Evolutionary conservation across 2,888 invertebrate species (phyloP).

Genomic region (Hirtodrosophila confusa): DNA sequence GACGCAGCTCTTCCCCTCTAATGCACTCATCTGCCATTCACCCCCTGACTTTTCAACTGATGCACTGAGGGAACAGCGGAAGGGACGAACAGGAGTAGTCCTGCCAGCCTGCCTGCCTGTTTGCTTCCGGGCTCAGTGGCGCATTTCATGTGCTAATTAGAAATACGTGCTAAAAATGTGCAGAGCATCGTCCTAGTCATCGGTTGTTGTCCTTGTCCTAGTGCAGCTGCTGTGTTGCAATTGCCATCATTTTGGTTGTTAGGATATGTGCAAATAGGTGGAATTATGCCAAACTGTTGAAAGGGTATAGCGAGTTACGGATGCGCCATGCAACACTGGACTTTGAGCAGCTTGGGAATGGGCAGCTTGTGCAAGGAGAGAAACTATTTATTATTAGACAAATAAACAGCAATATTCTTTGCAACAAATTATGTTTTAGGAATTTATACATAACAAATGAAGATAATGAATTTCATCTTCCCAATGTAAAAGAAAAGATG

Average conservation of each 20-base stretch:
- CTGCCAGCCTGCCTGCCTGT: conserved; percentile 32
- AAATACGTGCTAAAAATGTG: conserved; percentile 72
- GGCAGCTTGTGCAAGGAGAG: no score
- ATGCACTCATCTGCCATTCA: conserved; percentile 12
- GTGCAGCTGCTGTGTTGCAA: conserved; percentile 18
- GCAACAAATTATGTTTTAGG: no score
- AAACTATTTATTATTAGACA: no score
- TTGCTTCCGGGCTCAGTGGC: conserved; percentile 49
- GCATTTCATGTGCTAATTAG: conserved; percentile 74
- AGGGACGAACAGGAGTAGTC: conserved; percentile 2
- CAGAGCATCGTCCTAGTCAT: conserved; percentile 29
- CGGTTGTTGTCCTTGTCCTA: conserved; percentile 37
- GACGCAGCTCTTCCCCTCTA: conserved; percentile 5
- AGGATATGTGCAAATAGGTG: conserved; percentile 33
- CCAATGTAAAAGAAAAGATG: no score
- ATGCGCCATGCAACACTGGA: conserved; percentile 4
- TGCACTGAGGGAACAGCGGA: not conserved
- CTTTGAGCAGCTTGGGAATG: no score
- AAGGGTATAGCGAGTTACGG: conserved; percentile 5
- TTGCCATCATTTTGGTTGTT: conserved; percentile 20
- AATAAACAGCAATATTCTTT: no score
- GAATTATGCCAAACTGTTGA: conserved; percentile 8
- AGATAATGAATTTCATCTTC: no score
- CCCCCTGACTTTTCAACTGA: conserved; percentile 37
- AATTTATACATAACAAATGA: no score